Conservation (phyloP, 2,113 vertebrate genomes). For the Protomyctophum bolini region DNA sequence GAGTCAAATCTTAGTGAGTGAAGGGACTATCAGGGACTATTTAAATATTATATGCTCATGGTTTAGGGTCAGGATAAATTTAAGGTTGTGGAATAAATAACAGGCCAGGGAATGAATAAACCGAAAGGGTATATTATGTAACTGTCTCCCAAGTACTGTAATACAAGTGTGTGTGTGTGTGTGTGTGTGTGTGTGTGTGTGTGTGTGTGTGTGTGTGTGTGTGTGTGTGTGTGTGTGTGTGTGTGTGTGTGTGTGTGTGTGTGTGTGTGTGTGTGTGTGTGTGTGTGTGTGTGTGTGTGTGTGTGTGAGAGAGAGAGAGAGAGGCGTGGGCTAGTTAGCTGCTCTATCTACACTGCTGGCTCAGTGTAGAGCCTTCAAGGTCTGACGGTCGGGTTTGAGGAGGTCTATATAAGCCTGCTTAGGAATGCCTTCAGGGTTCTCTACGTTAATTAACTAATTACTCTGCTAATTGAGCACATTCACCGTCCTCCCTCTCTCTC, state of each 20-base stretch:
- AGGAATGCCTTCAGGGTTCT: conserved; percentile 63
- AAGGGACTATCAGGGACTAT: no score
- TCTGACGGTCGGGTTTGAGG: conserved; percentile 33
- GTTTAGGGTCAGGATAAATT: no score
- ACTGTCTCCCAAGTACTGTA: no score
- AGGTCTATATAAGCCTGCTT: conserved; percentile 50
- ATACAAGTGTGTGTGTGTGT: neutral
- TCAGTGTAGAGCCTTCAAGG: conserved; percentile 48
- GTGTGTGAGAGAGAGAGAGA: conserved; percentile 21
- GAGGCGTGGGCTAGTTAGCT: conserved; percentile 42
- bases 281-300: conserved; percentile 22
- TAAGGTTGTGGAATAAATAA: no score
- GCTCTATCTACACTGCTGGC: conserved; percentile 41
- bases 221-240: neutral
- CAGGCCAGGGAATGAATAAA: no score
- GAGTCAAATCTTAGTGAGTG: neutral
- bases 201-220: neutral
- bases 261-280: conserved; percentile 3
- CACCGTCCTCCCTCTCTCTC: conserved; percentile 26
- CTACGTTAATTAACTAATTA: conserved; percentile 78
- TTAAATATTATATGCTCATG: no score
- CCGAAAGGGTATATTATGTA: no score
- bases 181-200: neutral
- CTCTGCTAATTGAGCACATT: conserved; percentile 76
- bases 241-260: conserved; percentile 10